phyloP scores from a whole-genome alignment of 2,888 invertebrate species.

The Molanna angustata region DNA sequence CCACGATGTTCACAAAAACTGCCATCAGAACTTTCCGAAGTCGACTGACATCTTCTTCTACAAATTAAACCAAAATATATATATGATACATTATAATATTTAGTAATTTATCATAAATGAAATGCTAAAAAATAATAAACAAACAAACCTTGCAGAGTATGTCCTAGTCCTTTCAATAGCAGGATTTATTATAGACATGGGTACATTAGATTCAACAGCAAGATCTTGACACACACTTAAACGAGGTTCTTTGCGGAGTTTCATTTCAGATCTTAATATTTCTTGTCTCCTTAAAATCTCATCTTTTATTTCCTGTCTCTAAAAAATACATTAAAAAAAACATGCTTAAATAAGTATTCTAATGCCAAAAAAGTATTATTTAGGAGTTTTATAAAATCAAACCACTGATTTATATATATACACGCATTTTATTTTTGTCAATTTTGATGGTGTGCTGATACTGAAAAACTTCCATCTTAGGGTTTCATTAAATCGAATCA shows the following conservation, averaged over 20 bases:
- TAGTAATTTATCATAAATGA: slow-evolving; percentile 2
- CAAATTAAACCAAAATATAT: slow-evolving; percentile 20
- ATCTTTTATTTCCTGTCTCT: slow-evolving; percentile 68
- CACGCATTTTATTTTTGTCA: too few relatives aligned
- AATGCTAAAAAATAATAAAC: background rate
- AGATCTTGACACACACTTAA: slow-evolving; percentile 23
- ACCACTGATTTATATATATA: too few relatives aligned
- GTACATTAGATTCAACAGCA: slow-evolving; percentile 10
- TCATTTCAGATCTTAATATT: slow-evolving; percentile 67
- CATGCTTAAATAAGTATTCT: background rate
- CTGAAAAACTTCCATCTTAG: too few relatives aligned
- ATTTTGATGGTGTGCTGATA: too few relatives aligned
- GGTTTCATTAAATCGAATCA: too few relatives aligned
- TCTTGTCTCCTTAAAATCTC: slow-evolving; percentile 79
- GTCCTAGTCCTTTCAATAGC: slow-evolving; percentile 38
- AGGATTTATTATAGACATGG: slow-evolving; percentile 22
- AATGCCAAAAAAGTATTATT: too few relatives aligned
- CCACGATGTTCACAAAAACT: slow-evolving; percentile 49
- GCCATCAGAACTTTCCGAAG: slow-evolving; percentile 29
- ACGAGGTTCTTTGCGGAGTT: slow-evolving; percentile 42
- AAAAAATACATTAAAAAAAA: background rate
- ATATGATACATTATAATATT: background rate
- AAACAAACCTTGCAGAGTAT: slow-evolving; percentile 35
- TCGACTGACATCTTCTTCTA: slow-evolving; percentile 25
- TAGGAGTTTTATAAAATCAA: too few relatives aligned